Base-by-base conservation (phyloP, 2,113 vertebrate species). In the Caranx melampygus region DNA sequence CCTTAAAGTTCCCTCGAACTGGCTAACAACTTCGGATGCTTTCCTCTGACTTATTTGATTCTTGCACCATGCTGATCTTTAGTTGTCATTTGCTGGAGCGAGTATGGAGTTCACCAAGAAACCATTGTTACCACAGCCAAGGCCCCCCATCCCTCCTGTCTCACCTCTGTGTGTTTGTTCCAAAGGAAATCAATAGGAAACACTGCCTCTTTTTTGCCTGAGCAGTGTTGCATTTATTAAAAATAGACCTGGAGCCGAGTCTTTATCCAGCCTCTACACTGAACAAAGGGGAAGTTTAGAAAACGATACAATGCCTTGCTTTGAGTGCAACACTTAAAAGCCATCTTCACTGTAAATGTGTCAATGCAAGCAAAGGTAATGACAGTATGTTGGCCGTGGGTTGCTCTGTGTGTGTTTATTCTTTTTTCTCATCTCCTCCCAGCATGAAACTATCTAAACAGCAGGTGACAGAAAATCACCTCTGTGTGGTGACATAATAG, bases 91-190 rank as follows among this genome's bases (percentile, higher is more conserved):
- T 20, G 35, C 73, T 69, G 40, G 40, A 49, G 45, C n/a, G 10
- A 71, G 45, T 33, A 66, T 9, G 1, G 37, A 55, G 21, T 74
- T 86, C 58, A 82, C 77, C 35, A 44, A 69, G 68, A 75, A 66
- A 47, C 58, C 64, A 91, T 91, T 92, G 79, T 92, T 88, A 75
- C 61, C 2, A 3, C 49, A 65, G 35, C 44, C 67, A 60, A 33
- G 21, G 54, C 75, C 57, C 75, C 37, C 45, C 83, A 40, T 76
- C 85, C 80, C 91, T 93, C 85, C 87, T 87, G 18, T 51, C 67
- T 79, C 40, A 66, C 45, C 69, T 44, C 65, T 63, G 14, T 54
- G 52, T 64, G 45, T 62, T 55, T 78, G 14, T 18, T 13, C 31
- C 60, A 49, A 74, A 52, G 78, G 72, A 90, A 91, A 88, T 85